Percentiles rank a stretch among this genome's conserved stretches.
phyloP scores from a whole-genome alignment of 1,140 invertebrate genomes.

The Ceratina calcarata region DNA sequence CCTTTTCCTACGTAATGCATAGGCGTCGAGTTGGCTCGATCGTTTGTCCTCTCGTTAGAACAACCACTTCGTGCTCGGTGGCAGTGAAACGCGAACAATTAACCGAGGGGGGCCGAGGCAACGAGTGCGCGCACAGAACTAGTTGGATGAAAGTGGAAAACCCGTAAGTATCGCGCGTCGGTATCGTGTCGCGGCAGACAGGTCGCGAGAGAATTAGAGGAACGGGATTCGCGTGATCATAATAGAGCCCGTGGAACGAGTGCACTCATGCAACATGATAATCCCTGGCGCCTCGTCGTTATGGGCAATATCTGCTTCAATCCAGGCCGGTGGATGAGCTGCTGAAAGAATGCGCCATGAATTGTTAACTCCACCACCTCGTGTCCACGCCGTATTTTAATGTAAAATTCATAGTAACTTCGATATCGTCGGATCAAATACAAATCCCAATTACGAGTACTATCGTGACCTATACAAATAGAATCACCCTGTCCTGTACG shows the following conservation, averaged over 20 bases:
- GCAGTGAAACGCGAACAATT: neutral
- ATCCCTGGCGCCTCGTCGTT: slow-evolving; percentile 66
- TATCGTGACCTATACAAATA: neutral
- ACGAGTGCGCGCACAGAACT: neutral
- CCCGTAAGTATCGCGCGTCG: slow-evolving; percentile 31
- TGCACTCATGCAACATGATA: slow-evolving; percentile 67
- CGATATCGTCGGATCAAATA: slow-evolving; percentile 1
- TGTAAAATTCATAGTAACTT: neutral
- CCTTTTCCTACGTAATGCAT: no score
- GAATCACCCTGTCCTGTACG: neutral
- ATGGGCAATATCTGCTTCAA: slow-evolving; percentile 56
- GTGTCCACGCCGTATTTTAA: neutral
- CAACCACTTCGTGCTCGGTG: no score
- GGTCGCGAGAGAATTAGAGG: slow-evolving; percentile 62
- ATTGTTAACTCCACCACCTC: neutral
- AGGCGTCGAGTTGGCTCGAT: neutral
- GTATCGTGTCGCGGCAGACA: slow-evolving; percentile 61
- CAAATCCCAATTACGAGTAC: neutral
- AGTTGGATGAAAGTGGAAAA: slow-evolving; percentile 51
- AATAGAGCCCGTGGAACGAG: slow-evolving; percentile 63
- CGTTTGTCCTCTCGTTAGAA: neutral
- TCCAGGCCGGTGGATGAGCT: slow-evolving; percentile 42
- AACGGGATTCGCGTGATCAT: slow-evolving; percentile 59
- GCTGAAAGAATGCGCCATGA: slow-evolving; percentile 40
- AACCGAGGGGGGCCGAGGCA: neutral